Base-by-base conservation (phyloP, 92 coral and sea anemone species). In the Parazoanthus atlanticus region DNA sequence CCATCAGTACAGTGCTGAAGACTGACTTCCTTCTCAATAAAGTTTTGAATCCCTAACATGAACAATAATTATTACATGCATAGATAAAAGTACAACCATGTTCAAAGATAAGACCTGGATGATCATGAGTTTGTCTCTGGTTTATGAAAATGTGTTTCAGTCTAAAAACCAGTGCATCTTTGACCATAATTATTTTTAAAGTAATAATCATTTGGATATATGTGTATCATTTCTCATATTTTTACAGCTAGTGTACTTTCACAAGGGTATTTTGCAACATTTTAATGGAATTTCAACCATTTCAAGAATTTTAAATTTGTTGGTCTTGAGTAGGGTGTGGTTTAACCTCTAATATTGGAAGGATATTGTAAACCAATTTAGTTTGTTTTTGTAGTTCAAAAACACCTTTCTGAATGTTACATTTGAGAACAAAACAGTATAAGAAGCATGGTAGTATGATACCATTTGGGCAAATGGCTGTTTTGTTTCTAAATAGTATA, bases 261-360 rank as follows among this genome's bases (percentile, higher is more conserved):
- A 34, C 12, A 84, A 10, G n/a, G 13, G 32, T 3, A 2, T 47
- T 84, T 49, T 84, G 79, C 13, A 16, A 26, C 76, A 82, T 43
- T 6, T 71, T 25, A 28, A 46, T 84, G 87, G 87, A 40, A 84
- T 84, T 84, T 84, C 26, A 84, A 84, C 38, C 77, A 84, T 84
- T 84, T 70, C 13, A 73, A 41, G 41, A 84, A 71, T 84, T 84
- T 41, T 3, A 40, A 1, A 30, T 43, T 29, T 69, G 28, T 49
- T 43, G 66, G 41, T 52, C 12, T 8, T 61, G 69, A 28, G 26
- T 61, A 23, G 69, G 69, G 69, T 25, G n/a, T 0, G 69, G 2
- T 61, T 52, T 11, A 49, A 11, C 16, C 17, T 49, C 11, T 11
- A 49, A 13, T 49, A 13, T 10, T 52, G 58, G 4, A 52, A 52